These are phyloP conservation scores for Semnopithecus entellus DNA, from an alignment of 2,113 vertebrate species.

Conservation along the genomic window DNA sequence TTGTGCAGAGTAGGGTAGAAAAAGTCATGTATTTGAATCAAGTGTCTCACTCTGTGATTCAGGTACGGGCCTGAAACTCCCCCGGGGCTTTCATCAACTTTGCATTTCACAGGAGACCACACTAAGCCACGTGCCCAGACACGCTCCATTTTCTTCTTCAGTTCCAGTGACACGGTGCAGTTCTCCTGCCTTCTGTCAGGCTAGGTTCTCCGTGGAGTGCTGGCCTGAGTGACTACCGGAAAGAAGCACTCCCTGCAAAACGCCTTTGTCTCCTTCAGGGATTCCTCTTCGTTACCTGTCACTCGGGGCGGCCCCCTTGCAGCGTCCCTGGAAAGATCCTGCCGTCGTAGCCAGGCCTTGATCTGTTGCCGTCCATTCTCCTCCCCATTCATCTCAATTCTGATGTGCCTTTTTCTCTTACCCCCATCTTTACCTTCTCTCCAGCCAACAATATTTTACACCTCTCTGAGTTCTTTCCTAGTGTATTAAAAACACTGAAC, in stretches of 20 bases:
- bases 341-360: neutral
- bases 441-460: neutral
- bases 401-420: neutral
- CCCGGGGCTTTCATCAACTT: neutral
- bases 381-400: neutral
- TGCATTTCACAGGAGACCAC: neutral
- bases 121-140: neutral
- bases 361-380: neutral
- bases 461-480: neutral
- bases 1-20: neutral
- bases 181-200: neutral
- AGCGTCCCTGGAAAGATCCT: neutral
- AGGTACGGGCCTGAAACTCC: neutral
- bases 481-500: neutral
- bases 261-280: neutral
- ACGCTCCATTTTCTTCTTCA: neutral
- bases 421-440: neutral
- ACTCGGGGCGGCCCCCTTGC: neutral
- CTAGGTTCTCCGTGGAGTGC: neutral
- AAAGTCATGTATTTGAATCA: neutral
- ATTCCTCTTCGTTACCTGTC: neutral
- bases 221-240: neutral
- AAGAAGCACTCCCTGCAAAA: neutral
- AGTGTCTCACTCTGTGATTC: neutral
- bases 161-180: rapidly evolving